A percentile compares a stretch with the other conserved stretches of the same genome.
Conservation (phyloP, 2,888 invertebrate species). For the Apamea anceps region DNA sequence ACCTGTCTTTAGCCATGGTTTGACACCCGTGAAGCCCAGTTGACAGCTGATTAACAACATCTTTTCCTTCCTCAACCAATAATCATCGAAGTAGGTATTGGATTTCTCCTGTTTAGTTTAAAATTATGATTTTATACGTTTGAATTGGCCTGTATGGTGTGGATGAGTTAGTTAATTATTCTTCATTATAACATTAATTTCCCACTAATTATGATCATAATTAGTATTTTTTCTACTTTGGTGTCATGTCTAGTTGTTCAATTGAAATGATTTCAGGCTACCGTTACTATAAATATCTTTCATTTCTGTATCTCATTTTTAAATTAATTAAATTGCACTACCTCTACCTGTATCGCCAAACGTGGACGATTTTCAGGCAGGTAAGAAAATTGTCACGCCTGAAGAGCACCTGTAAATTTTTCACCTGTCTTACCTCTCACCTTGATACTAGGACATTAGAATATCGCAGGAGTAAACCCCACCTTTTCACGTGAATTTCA, state of each 20-base stretch:
- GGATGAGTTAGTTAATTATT: not conserved
- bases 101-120: conserved; percentile 7
- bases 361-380: conserved; percentile 23
- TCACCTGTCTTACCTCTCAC: conserved; percentile 87
- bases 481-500: conserved; percentile 80
- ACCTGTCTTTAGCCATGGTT: conserved; percentile 87
- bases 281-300: not conserved
- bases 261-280: not conserved
- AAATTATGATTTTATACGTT: not conserved
- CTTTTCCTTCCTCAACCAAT: conserved; percentile 38
- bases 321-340: not conserved
- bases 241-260: not conserved
- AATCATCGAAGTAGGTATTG: not conserved
- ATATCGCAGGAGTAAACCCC: conserved; percentile 70
- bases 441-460: conserved; percentile 84
- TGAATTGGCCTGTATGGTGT: not conserved
- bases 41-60: conserved; percentile 81
- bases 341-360: not conserved
- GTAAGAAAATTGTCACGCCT: conserved; percentile 61
- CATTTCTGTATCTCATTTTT: not conserved
- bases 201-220: not conserved
- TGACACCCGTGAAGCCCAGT: conserved; percentile 85
- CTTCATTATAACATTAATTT: not conserved
- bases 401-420: conserved; percentile 80
- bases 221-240: not conserved